Evolutionary conservation across 2,113 vertebrate genomes (phyloP), one percentile per base, ranked within the genome.

Genomic region (Microcebus jonahi): DNA sequence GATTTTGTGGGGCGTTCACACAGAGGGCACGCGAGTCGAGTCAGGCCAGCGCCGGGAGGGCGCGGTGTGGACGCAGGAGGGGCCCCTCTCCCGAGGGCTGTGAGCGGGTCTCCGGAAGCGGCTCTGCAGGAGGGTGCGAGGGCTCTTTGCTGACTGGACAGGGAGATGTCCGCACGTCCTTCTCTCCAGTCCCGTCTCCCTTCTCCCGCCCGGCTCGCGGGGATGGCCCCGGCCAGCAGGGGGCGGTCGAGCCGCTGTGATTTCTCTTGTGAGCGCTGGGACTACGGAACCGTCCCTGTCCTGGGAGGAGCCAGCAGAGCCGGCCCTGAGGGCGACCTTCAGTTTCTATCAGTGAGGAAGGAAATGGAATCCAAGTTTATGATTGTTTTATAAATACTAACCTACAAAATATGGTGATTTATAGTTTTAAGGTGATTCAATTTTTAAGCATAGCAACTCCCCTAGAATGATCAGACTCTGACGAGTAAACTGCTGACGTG

Each of bases 161-260:
- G n/a, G n/a, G 27, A 67, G 57, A 48, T 83, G 45, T 48, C 14
- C 15, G 0, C 36, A 36, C 11, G 2, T 73, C 53, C 50, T 59
- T 61, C 61, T 61, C 80, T 20, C 73, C 21, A 65, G 29, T 25
- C 15, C 0, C n/a, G 25, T 61, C 61, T 9, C 31, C 68, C 2
- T 91, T 53, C 2, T 1, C 10, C 13, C 12, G 17, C 6, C 0
- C 67, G 75, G 13, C 67, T 21, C 0, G 0, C 65, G 42, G 0
- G n/a, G 12, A 21, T 39, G 48, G 10, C 1, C 6, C 45, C 29
- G 0, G 12, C 18, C 45, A 36, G 6, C 42, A 45, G 2, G 12
- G 25, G 29, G 23, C 8, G 82, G 18, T 48, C 23, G 65, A 27
- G 3, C 8, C 21, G 3, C 2, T 34, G 36, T 9, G 12, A 34